phyloP scores from a whole-genome alignment of 2,888 invertebrate species.

The Stramonita haemastoma region DNA sequence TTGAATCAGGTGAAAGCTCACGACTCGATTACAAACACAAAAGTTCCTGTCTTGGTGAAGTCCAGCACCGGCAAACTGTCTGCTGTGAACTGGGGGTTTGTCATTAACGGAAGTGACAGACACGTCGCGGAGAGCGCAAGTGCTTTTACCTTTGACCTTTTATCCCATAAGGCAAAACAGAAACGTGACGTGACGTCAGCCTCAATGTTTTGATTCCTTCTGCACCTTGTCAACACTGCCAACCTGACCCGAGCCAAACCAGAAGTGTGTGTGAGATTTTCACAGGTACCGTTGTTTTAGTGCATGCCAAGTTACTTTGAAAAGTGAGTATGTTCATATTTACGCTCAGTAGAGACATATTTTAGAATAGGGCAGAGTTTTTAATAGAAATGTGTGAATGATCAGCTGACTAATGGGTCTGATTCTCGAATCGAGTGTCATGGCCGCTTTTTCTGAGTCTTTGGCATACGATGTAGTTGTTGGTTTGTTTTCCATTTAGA shows the following conservation, averaged over 20 bases:
- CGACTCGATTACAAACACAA: background rate
- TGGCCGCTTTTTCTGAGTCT: too few species aligned
- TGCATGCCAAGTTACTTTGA: too few species aligned
- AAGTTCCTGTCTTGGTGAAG: background rate
- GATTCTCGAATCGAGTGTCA: too few species aligned
- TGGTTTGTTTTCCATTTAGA: too few species aligned
- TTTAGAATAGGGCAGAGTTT: too few species aligned
- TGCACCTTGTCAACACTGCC: slow-evolving; percentile 19
- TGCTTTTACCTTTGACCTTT: slow-evolving; percentile 44
- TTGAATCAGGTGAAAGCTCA: slow-evolving; percentile 46
- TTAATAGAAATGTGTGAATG: too few species aligned
- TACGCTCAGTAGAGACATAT: too few species aligned
- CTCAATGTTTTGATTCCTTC: slow-evolving; percentile 65
- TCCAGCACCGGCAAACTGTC: slow-evolving; percentile 24
- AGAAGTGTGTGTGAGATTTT: background rate
- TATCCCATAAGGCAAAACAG: slow-evolving; percentile 40
- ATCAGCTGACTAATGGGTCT: too few species aligned
- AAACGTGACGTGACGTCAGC: slow-evolving; percentile 57
- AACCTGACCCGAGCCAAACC: background rate
- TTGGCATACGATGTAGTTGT: too few species aligned
- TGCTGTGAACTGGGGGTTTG: slow-evolving; percentile 21
- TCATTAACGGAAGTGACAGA: slow-evolving; percentile 47
- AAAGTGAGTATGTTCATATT: too few species aligned
- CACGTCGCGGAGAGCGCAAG: slow-evolving; percentile 44
- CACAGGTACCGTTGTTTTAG: background rate